Evolutionary conservation across 2,113 vertebrate genomes (phyloP).

Genomic region (Trochalopteron elliotii): DNA sequence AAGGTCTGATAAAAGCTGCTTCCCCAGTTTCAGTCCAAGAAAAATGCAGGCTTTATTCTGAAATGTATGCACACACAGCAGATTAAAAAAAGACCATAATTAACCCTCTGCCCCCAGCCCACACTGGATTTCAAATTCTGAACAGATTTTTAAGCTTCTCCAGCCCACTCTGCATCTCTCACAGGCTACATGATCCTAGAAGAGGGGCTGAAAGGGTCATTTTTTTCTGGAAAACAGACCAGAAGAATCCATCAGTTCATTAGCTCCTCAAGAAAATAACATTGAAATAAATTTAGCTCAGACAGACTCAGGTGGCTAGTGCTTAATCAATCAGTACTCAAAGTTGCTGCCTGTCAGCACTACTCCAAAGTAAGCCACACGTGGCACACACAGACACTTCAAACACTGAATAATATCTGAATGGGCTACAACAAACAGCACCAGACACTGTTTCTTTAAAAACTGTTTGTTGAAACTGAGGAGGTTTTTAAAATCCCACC

Average conservation of each 20-base stretch:
- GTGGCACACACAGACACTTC: background rate
- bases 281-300: background rate
- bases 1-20: constrained; percentile 10
- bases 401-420: background rate
- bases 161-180: background rate
- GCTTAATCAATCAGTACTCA: background rate
- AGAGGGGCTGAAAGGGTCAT: rapidly evolving
- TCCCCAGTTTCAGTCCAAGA: background rate
- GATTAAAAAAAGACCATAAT: background rate
- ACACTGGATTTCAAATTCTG: background rate
- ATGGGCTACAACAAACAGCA: background rate
- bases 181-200: background rate
- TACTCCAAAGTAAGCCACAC: background rate
- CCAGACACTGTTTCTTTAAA: background rate
- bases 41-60: background rate
- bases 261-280: background rate
- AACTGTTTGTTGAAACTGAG: background rate
- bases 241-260: background rate
- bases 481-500: background rate
- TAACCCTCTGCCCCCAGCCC: rapidly evolving
- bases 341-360: background rate
- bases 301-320: background rate
- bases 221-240: background rate
- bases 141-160: background rate
- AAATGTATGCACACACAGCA: background rate